These are phyloP conservation scores for Romanogobio albipinnatus DNA, from an alignment of 2,113 vertebrate genomes.

Conservation along the genomic window DNA sequence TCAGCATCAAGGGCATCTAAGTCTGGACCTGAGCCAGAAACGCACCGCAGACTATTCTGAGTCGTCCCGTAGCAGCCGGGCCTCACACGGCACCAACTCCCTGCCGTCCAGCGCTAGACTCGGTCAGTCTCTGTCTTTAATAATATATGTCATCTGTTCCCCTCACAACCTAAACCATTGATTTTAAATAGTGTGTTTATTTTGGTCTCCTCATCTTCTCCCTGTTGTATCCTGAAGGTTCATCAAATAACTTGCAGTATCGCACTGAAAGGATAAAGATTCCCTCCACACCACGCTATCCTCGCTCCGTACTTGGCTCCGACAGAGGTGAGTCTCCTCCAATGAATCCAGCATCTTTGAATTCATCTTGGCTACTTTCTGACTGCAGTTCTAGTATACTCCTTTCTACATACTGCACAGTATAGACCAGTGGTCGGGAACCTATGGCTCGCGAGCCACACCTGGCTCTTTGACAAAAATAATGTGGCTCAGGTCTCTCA, in stretches of 20 bases:
- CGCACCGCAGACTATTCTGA: constrained; percentile 83
- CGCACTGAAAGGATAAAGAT: constrained; percentile 97
- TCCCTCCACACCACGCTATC: constrained; percentile 91
- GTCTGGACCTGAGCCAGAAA: constrained; percentile 93
- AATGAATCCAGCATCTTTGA: neutral
- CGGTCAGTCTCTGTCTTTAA: constrained; percentile 76
- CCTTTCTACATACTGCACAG: neutral
- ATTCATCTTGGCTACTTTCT: neutral
- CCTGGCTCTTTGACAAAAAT: too few relatives aligned
- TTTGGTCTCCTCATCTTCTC: constrained; percentile 3
- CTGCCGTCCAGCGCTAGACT: constrained; percentile 92
- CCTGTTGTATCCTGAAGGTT: constrained; percentile 75
- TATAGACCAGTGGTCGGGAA: too few relatives aligned
- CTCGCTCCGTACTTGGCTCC: constrained; percentile 89
- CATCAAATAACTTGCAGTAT: constrained; percentile 90
- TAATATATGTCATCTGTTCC: neutral
- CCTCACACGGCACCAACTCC: constrained; percentile 93
- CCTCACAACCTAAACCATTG: neutral
- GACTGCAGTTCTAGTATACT: neutral
- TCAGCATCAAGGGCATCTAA: constrained; percentile 92
- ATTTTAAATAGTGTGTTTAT: neutral
- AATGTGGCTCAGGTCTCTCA: too few relatives aligned
- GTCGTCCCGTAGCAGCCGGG: constrained; percentile 81
- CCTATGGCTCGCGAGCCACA: too few relatives aligned
- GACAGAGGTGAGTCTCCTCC: constrained; percentile 85